These are phyloP conservation scores for Illadopsis cleaveri DNA, from an alignment of 2,113 vertebrate species.

Conservation along the genomic window DNA sequence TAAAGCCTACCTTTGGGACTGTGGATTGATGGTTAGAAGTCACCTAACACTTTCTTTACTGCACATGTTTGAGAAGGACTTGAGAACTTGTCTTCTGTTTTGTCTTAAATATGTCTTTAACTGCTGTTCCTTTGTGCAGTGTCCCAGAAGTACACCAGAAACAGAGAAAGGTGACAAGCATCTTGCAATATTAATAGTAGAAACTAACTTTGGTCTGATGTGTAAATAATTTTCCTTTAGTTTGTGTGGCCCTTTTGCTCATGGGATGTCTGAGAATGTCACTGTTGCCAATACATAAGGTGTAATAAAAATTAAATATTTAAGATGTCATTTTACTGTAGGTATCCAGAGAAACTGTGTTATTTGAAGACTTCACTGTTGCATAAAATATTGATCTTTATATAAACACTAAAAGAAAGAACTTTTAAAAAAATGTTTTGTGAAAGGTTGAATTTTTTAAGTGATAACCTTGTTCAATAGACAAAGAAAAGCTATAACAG, in stretches of 20 bases:
- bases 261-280: background rate
- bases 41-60: background rate
- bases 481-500: no score
- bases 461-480: no score
- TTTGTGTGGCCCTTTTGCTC: background rate
- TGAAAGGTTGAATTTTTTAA: no score
- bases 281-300: background rate
- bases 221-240: background rate
- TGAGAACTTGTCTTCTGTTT: background rate
- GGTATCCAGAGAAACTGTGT: background rate
- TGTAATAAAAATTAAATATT: background rate
- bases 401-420: background rate
- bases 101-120: background rate
- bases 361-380: background rate
- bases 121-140: background rate
- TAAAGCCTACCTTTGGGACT: background rate
- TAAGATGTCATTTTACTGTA: background rate
- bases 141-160: background rate
- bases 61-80: background rate
- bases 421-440: no score
- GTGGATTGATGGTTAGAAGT: background rate
- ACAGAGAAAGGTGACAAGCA: background rate
- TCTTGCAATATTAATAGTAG: background rate
- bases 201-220: background rate
- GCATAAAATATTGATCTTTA: background rate